Evolutionary conservation across 2,888 invertebrate species (phyloP), one percentile per base, ranked within the genome.

Genomic region (Volucella inanis): DNA sequence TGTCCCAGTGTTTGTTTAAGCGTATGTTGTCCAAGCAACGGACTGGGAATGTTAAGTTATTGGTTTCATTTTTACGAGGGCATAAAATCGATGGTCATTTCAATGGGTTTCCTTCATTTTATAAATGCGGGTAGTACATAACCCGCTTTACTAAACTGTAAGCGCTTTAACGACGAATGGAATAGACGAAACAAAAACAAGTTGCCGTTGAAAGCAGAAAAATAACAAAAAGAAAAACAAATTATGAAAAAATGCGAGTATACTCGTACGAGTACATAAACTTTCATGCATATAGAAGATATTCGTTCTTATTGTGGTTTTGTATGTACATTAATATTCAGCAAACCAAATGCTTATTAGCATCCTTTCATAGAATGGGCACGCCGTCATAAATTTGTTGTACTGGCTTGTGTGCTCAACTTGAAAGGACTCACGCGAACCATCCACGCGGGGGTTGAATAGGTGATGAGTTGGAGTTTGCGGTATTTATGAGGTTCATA

Each of bases 31-130:
- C n/a, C n/a, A n/a, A n/a, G n/a, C n/a, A n/a, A n/a, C 38, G 45
- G 38, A 62, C 4, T 12, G 14, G 49, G 50, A 15, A 65, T 64
- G 57, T 45, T 54, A 52, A 61, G 31, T 72, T 85, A 85, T 81
- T 85, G 85, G 81, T 77, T 76, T 47, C 62, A 15, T 64, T 85
- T 85, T 85, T 85, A 85, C 81, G 85, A 85, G 65, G 57, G 47
- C 67, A 77, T 85, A 72, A 85, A 85, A 77, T 68, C 72, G 81
- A 81, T 85, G 85, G 85, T 85, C 85, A 85, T 85, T 85, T 80
- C 80, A 80, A 65, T 71, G 68, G 74, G 83, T 80, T 71, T 65
- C 61, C 67, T 43, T 62, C 81, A 61, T 72, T 52, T 67, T 71
- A 70, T 84, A 80, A 84, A 67, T 76, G 68, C 72, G 81, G 64